Percentiles rank a stretch among this genome's conserved stretches.
phyloP scores from a whole-genome alignment of 2,113 vertebrate species.

The Amazona vittata region DNA sequence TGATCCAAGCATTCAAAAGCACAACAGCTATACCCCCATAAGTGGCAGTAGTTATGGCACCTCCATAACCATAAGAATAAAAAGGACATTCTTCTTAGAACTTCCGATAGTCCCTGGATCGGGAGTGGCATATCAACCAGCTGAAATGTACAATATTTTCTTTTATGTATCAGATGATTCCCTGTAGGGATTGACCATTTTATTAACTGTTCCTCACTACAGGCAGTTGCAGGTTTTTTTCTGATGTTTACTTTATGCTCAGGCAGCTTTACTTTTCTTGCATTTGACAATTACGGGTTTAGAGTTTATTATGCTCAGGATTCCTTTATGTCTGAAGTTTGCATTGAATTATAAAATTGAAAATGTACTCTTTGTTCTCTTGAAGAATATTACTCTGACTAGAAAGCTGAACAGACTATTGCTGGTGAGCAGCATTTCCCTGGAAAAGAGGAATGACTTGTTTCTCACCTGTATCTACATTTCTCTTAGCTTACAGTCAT shows the following conservation, averaged over 20 bases:
- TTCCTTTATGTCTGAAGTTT: not conserved
- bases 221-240: not conserved
- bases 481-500: not conserved
- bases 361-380: not conserved
- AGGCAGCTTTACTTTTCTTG: not conserved
- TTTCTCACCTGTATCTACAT: not conserved
- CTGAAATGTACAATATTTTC: not conserved
- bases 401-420: not conserved
- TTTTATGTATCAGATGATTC: not conserved
- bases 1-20: not conserved
- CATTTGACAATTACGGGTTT: not conserved
- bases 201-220: not conserved
- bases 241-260: not conserved
- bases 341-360: not conserved
- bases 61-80: not conserved
- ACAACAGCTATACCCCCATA: not conserved
- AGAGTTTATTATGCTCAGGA: not conserved
- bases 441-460: not conserved
- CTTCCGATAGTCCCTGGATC: not conserved
- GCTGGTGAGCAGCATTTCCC: not conserved
- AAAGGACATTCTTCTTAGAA: not conserved
- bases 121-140: not conserved
- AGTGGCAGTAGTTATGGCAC: not conserved
- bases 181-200: not conserved
- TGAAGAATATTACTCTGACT: not conserved